Conservation (phyloP, 2,888 invertebrate species). For the Conops quadrifasciatus region DNA sequence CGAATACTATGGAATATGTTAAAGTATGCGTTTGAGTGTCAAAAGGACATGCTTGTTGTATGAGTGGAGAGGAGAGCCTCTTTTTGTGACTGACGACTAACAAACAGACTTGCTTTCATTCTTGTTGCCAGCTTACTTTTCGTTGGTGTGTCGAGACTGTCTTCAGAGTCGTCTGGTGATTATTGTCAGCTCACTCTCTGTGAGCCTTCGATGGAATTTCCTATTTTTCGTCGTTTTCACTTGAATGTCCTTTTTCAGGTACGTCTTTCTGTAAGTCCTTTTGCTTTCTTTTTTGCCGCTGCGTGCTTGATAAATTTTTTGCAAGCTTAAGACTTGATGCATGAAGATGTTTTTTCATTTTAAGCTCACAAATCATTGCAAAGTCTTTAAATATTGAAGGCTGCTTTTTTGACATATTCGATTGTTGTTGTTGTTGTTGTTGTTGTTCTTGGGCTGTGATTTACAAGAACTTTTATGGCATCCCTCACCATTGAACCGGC, state of each 20-base stretch:
- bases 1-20: background rate
- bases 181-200: conserved; percentile 25
- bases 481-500: background rate
- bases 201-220: conserved; percentile 21
- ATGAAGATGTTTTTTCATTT: conserved; percentile 28
- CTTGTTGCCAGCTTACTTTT: background rate
- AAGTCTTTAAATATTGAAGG: conserved; percentile 15
- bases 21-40: background rate
- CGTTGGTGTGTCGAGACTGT: background rate
- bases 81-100: background rate
- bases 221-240: conserved; percentile 1
- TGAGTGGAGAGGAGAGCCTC: background rate
- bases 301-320: conserved; percentile 35
- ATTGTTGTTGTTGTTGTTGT: background rate
- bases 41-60: background rate
- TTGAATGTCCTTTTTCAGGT: conserved; percentile 20
- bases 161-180: conserved; percentile 25
- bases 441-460: background rate
- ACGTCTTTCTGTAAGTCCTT: background rate
- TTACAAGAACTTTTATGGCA: background rate
- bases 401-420: conserved; percentile 14
- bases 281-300: background rate
- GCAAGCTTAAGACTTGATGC: conserved; percentile 30
- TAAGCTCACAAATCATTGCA: conserved; percentile 40
- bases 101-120: background rate